Conservation (phyloP, 1,140 invertebrate genomes). For the Drosophila kanapiae region DNA sequence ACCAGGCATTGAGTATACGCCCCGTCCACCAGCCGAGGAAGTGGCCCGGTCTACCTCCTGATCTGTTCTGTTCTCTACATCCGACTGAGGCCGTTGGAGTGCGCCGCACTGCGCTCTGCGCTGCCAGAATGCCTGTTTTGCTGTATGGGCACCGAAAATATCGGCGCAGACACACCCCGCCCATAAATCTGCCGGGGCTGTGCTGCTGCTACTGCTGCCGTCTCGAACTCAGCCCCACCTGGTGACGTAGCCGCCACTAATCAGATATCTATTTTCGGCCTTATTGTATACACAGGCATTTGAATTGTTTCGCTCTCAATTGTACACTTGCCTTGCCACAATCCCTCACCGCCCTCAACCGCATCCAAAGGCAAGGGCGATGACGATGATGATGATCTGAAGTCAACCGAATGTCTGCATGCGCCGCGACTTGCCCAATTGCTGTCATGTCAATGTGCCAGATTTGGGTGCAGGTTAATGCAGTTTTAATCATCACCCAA, state of each 20-base stretch:
- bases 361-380: slow-evolving; percentile 2
- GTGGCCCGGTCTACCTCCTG: slow-evolving; percentile 57
- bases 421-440: slow-evolving; percentile 34
- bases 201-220: slow-evolving; percentile 19
- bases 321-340: slow-evolving; percentile 52
- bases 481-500: slow-evolving; percentile 51
- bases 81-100: slow-evolving; percentile 67
- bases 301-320: slow-evolving; percentile 69
- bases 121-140: slow-evolving; percentile 7
- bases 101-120: slow-evolving; percentile 65
- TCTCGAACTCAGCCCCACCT: slow-evolving; percentile 58
- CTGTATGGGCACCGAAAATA: slow-evolving; percentile 56
- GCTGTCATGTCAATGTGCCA: slow-evolving; percentile 63
- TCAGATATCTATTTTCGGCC: slow-evolving; percentile 76
- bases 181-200: slow-evolving; percentile 44
- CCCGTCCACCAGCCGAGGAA: slow-evolving; percentile 31
- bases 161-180: slow-evolving; percentile 54
- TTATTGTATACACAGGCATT: slow-evolving; percentile 68
- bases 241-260: slow-evolving; percentile 79
- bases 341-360: slow-evolving; percentile 3
- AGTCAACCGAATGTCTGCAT: slow-evolving; percentile 49
- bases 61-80: slow-evolving; percentile 59
- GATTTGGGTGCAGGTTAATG: slow-evolving; percentile 61
- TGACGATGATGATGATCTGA: slow-evolving; percentile 32
- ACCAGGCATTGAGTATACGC: slow-evolving; percentile 16